Base-by-base conservation (phyloP, 1,140 invertebrate genomes). In the Penaeus japonicus region DNA sequence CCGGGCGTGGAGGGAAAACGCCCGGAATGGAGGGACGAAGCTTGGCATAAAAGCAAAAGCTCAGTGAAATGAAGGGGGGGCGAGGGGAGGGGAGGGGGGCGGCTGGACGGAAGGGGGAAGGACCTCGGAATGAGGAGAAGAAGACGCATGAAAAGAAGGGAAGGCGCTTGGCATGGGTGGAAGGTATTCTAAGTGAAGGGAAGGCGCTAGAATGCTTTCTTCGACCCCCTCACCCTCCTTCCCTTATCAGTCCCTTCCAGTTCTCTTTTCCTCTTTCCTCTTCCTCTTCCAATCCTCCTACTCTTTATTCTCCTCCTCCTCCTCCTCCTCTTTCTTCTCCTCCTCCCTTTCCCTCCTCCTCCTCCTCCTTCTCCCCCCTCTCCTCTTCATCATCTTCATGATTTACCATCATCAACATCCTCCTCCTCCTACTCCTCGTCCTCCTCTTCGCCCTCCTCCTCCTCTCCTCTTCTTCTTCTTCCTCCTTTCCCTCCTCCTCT, bases 401-500 rank as follows among this genome's bases (percentile, higher is more conserved):
- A n/a, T n/a, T n/a, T n/a, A n/a, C n/a, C n/a, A n/a, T n/a, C n/a
- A n/a, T n/a, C n/a, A n/a, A n/a, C n/a, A n/a, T n/a, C n/a, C n/a
- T n/a, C n/a, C 10, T 22, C 15, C 62, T 30, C 62, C 79, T 57
- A 24, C 62, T 20, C 62, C 79, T 82, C 78, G 53, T 27, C 57
- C 47, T 80, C 78, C 57, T 30, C 57, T 30, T 80, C 78, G 53
- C 78, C 57, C 39, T 80, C 47, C 57, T 54, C 57, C 78, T 80
- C 78, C 57, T 54, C 12, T 22, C 27, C 39, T 39, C 78, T 39
- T 54, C 27, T n/a, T 39, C 78, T 18, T 24, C 27, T 15, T 0
- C 35, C 24, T 22, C 24, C 20, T 35, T n/a, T 78, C 75, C 47
- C 75, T 80, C 78, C 47, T 53, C 47, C 47, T 80, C 78, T 53